Evolutionary conservation across 2,888 invertebrate species (phyloP), one percentile per base, ranked within the genome.

Genomic region (Chrysomela aeneicollis): DNA sequence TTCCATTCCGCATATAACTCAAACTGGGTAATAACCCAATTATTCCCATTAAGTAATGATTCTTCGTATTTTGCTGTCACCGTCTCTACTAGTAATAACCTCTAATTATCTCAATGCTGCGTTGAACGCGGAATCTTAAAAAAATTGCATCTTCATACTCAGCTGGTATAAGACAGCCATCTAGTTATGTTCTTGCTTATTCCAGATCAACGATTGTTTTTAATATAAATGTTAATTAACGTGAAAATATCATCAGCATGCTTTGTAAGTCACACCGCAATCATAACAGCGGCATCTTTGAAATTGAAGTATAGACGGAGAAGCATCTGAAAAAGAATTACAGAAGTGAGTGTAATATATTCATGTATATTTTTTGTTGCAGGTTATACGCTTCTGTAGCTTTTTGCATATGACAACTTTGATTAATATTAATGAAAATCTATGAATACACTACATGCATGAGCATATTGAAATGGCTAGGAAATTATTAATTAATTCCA

Each of bases 161-260:
- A 59, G 55, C 52, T 62, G 62, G 15, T 30, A 52, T n/a, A 58
- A 61, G 53, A 61, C 63, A 64, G 49, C 50, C 57, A 18, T 52
- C 52, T 64, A 61, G 52, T 66, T 64, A 66, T 66, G 64, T 62
- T 69, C 61, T 52, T 37, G 51, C 61, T 58, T 35, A 70, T 65
- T 55, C 61, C 66, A 64, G 61, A 64, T 61, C 64, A 47, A 65
- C 66, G 71, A 72, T 73, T 72, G 72, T 70, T 71, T 71, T 71
- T 70, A 70, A 70, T 72, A 72, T 67, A 67, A 66, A 67, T 67
- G 70, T 70, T 74, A 72, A 74, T 74, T 72, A 67, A 65, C 63
- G 59, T 59, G 66, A 66, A 60, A 67, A 66, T 61, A 61, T 67
- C 63, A 66, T 66, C 59, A 60, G 55, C 47, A 35, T 55, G 50